Evolutionary conservation across 2,888 invertebrate genomes (phyloP).

Genomic region (Andrena hattorfiana): DNA sequence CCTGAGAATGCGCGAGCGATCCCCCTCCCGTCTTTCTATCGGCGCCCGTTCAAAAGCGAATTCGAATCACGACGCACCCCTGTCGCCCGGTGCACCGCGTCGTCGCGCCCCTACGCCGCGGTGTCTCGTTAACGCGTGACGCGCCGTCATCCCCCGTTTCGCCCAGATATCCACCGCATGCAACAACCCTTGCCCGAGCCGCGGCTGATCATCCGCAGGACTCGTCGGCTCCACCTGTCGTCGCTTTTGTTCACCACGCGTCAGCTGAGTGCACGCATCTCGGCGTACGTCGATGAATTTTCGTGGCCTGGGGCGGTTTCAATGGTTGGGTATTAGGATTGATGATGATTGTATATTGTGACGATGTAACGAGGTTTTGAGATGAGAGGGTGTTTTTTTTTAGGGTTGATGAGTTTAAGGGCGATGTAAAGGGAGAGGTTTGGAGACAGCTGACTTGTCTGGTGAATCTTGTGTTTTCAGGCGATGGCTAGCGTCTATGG

Average conservation of each 20-base stretch:
- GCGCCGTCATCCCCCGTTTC: slow-evolving; percentile 7
- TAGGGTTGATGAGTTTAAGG: neutral
- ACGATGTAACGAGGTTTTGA: neutral
- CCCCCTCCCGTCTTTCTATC: slow-evolving; percentile 75
- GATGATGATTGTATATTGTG: neutral
- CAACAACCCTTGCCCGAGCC: neutral
- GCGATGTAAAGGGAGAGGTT: neutral
- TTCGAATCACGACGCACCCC: slow-evolving; percentile 34
- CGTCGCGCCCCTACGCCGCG: neutral
- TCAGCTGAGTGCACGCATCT: neutral
- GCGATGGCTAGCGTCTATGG: neutral
- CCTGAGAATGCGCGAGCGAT: slow-evolving; percentile 61
- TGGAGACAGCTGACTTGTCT: neutral
- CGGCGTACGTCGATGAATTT: slow-evolving; percentile 3
- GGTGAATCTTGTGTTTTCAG: neutral
- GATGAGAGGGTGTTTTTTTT: neutral
- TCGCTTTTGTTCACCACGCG: neutral
- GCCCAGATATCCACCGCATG: slow-evolving; percentile 10
- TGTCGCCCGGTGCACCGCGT: neutral
- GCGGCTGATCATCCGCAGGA: slow-evolving; percentile 26
- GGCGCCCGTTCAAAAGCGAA: slow-evolving; percentile 72
- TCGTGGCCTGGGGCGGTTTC: neutral
- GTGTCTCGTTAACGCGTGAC: slow-evolving; percentile 31
- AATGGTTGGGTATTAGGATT: neutral
- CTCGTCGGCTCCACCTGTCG: neutral